Conservation (phyloP, 2,113 vertebrate genomes). For the Plecotus auritus region DNA sequence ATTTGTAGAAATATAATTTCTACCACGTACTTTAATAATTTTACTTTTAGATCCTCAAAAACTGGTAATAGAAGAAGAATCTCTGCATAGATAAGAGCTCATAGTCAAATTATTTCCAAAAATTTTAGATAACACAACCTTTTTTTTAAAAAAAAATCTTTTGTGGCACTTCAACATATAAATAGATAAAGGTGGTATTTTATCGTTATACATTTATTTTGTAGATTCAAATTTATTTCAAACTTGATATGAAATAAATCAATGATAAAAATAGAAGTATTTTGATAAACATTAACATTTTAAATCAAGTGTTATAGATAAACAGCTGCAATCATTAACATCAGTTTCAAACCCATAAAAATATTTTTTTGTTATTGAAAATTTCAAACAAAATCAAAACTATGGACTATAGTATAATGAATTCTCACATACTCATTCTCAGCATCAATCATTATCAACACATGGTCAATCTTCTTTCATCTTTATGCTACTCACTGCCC, state of each 20-base stretch:
- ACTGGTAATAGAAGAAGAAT: neutral
- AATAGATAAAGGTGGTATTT: neutral
- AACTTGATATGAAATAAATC: neutral
- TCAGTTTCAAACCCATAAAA: neutral
- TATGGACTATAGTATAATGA: neutral
- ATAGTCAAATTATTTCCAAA: neutral
- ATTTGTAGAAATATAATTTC: neutral
- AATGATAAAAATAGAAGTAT: neutral
- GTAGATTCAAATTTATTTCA: neutral
- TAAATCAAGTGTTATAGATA: neutral
- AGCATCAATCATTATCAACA: neutral
- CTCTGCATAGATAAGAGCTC: neutral
- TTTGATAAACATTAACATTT: neutral
- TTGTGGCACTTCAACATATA: neutral
- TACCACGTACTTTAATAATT: neutral
- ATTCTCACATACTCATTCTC: neutral
- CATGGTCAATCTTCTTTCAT: neutral
- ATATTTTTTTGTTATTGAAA: neutral
- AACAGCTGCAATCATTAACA: neutral
- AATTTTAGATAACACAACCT: neutral
- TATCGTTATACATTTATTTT: neutral
- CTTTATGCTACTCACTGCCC: neutral
- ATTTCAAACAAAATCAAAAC: slow-evolving; percentile 8
- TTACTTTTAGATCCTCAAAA: neutral
- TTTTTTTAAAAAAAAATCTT: neutral